Evolutionary conservation across 2,888 invertebrate genomes (phyloP), one percentile per base, ranked within the genome.

Genomic region (Drosophila fungiperda): DNA sequence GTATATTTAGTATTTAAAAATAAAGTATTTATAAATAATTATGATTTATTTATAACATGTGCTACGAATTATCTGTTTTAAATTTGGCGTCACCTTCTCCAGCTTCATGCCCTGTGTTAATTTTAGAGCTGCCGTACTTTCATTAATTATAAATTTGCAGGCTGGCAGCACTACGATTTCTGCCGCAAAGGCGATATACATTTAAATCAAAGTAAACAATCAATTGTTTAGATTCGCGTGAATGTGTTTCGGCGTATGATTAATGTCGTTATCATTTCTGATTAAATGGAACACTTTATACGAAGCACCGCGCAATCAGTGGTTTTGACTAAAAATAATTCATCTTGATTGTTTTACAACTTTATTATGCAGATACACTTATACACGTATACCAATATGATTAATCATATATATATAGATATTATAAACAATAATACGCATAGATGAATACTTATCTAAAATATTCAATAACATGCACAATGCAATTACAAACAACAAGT

Each of bases 361-460:
- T 78, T 78, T 78, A 80, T 76, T 66, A 36, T 68, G 67, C 53
- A 54, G 53, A 71, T 61, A 70, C 49, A 55, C 50, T 61, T 33
- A 69, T 57, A 61, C 49, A 55, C 50, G 69, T 33, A 69, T 57
- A 61, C 23, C 61, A 76, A 60, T 66, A 63, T 50, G 40, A 70
- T 80, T 75, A 76, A 23, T 67, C 63, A 73, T 45, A 64, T 58
- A 65, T 50, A 72, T 67, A 72, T 73, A 69, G 68, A 69, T 68
- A 83, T 42, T 55, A 78, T 68, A 77, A 68, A 70, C 59, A 85
- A 48, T 55, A 58, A 86, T 72, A 67, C 54, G 45, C 45, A 68
- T 68, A 63, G 79, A 76, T 73, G 77, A 77, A 82, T 70, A 66
- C 73, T 77, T 82, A 77, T 82, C 82, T 85, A 87, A 85, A 85